Conservation (phyloP, 2,113 vertebrate species). For the Smithornis capensis region DNA sequence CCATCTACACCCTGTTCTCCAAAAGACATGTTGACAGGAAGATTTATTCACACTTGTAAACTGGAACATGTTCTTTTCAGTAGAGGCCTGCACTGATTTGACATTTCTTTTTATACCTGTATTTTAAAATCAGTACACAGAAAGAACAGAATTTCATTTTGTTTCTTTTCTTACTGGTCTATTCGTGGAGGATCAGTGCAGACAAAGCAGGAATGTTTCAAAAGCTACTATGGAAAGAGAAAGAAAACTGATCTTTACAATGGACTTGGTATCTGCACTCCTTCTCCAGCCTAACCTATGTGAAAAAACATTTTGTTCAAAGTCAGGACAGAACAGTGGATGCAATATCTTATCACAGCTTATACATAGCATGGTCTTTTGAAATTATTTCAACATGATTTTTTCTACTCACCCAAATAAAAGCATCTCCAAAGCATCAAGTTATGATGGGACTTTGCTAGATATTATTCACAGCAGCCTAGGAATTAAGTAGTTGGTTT, state of each 20-base stretch:
- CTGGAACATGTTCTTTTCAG: background rate
- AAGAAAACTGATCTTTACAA: background rate
- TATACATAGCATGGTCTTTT: rapidly evolving
- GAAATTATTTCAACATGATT: background rate
- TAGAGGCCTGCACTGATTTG: background rate
- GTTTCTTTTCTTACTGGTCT: background rate
- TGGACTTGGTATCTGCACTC: background rate
- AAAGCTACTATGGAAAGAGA: background rate
- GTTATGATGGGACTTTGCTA: background rate
- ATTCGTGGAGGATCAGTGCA: background rate
- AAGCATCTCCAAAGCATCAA: background rate
- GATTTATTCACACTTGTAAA: background rate
- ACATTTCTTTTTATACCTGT: background rate
- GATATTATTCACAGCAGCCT: background rate
- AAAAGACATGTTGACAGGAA: background rate
- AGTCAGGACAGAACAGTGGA: background rate
- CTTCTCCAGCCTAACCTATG: background rate
- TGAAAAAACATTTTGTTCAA: background rate
- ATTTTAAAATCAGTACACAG: background rate
- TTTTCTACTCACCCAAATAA: background rate
- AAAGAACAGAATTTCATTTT: background rate
- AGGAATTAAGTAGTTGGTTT: background rate
- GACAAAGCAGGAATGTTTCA: conserved; percentile 21
- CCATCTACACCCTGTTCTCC: background rate
- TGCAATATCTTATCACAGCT: background rate